phyloP scores from a whole-genome alignment of 2,888 invertebrate species.

The Habrosyne pyritoides region DNA sequence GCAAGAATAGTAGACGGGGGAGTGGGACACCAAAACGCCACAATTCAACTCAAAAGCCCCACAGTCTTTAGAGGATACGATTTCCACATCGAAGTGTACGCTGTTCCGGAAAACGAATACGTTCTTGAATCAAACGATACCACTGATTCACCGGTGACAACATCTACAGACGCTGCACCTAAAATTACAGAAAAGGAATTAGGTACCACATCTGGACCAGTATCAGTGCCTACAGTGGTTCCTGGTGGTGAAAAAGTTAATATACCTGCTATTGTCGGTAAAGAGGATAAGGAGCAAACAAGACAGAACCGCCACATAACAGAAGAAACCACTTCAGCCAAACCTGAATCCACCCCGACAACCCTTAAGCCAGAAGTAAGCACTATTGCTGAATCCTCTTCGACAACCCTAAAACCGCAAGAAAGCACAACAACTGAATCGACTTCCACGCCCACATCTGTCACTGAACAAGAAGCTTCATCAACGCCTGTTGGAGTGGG shows the following conservation, averaged over 20 bases:
- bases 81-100: conserved; percentile 63
- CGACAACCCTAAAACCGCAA: neutral
- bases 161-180: neutral
- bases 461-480: neutral
- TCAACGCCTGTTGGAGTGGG: neutral
- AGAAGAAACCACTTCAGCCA: neutral
- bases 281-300: neutral
- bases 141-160: neutral
- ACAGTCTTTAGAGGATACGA: conserved; percentile 66
- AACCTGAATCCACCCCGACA: neutral
- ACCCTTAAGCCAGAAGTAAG: neutral
- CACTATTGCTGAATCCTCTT: too few relatives aligned
- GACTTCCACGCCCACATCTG: neutral
- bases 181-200: neutral
- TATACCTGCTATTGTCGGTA: neutral
- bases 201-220: neutral
- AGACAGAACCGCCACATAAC: neutral
- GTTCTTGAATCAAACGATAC: neutral
- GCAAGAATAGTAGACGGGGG: conserved; percentile 66
- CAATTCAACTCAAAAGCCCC: conserved; percentile 69
- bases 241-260: neutral
- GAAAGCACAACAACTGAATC: neutral
- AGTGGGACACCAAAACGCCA: conserved; percentile 62
- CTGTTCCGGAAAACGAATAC: conserved; percentile 29
- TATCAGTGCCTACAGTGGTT: neutral